Conservation (phyloP, 2,113 vertebrate genomes). For the Balaenoptera acutorostrata region DNA sequence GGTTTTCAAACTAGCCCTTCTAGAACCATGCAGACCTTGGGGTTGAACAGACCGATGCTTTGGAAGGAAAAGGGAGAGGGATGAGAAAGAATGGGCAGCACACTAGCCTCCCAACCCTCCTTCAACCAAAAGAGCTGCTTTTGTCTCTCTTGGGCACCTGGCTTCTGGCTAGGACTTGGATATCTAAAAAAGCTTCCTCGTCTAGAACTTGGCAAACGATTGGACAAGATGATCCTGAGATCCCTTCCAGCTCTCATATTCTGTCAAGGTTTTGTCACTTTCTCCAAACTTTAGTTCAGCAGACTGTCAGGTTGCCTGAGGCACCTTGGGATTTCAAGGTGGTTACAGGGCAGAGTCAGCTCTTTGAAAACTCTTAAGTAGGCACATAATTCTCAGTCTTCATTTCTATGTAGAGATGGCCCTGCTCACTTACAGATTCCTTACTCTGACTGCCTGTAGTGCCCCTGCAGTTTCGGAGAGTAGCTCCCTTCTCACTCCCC, state of each 20-base stretch:
- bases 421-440: neutral
- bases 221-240: neutral
- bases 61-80: neutral
- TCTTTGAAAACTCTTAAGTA: neutral
- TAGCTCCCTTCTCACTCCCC: neutral
- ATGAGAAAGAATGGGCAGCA: accelerated
- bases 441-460: accelerated
- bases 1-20: neutral
- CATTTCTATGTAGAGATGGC: neutral
- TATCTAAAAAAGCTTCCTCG: neutral
- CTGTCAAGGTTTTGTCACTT: neutral
- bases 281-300: neutral
- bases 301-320: neutral
- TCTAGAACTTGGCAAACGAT: neutral
- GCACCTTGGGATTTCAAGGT: neutral
- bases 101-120: neutral
- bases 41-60: neutral
- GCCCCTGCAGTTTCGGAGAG: neutral
- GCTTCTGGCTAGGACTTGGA: neutral
- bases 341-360: neutral
- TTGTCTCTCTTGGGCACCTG: neutral
- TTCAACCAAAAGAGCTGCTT: neutral
- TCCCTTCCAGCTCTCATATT: neutral
- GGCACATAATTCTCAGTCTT: neutral
- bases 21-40: neutral